phyloP scores from a whole-genome alignment of 1,140 invertebrate genomes.

The Drosophila punjabiensis region DNA sequence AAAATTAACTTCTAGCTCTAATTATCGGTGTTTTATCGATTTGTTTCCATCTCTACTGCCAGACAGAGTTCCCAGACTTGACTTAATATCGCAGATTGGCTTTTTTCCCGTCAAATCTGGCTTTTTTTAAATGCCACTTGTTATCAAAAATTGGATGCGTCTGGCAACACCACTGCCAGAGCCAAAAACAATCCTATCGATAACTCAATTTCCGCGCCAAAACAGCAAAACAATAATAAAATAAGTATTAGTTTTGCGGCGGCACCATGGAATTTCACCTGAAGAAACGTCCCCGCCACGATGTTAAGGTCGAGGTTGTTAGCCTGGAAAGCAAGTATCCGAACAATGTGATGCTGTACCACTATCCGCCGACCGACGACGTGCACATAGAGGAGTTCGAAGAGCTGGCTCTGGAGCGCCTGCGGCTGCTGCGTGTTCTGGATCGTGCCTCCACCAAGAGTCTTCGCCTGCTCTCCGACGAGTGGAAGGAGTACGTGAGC shows the following conservation, averaged over 20 bases:
- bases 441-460: slow-evolving; percentile 90
- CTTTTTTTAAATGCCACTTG: too few relatives aligned
- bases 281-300: slow-evolving; percentile 68
- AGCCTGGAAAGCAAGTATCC: slow-evolving; percentile 87
- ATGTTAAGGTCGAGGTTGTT: slow-evolving; percentile 77
- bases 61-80: too few relatives aligned
- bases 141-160: too few relatives aligned
- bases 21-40: not conserved
- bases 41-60: not conserved
- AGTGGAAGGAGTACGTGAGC: slow-evolving; percentile 90
- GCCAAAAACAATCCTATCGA: not conserved
- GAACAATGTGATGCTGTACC: slow-evolving; percentile 93
- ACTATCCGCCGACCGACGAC: slow-evolving; percentile 90
- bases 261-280: slow-evolving; percentile 74
- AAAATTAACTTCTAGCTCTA: not conserved
- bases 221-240: slow-evolving; percentile 22
- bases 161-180: not conserved
- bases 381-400: slow-evolving; percentile 95
- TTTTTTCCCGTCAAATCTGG: too few relatives aligned
- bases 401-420: slow-evolving; percentile 92
- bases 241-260: slow-evolving; percentile 6
- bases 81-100: too few relatives aligned
- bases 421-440: slow-evolving; percentile 92
- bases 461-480: slow-evolving; percentile 88
- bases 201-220: slow-evolving; percentile 52